Conservation (phyloP, 2,797 vertebrate genomes). For the Pangasius krempfi region DNA sequence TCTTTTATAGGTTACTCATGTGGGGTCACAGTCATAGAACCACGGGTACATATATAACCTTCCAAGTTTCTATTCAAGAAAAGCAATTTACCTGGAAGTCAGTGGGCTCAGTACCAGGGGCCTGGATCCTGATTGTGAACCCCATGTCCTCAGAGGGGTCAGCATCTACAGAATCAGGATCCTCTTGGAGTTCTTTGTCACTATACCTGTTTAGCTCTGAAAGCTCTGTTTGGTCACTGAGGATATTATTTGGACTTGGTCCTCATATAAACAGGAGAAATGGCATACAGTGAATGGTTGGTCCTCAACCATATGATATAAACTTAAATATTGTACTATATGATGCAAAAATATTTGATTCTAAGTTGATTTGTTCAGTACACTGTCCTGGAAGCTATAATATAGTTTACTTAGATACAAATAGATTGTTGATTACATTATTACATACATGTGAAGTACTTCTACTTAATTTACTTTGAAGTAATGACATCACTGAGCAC, state of each 20-base stretch:
- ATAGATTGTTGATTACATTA: neutral
- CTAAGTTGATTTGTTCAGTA: neutral
- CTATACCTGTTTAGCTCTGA: constrained; percentile 27
- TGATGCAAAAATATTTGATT: neutral
- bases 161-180: constrained; percentile 71
- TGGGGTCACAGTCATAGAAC: neutral
- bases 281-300: neutral
- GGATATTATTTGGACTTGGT: constrained; percentile 4
- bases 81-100: constrained; percentile 83
- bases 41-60: neutral
- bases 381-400: neutral
- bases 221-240: constrained; percentile 24
- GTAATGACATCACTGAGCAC: neutral
- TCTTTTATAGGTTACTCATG: neutral
- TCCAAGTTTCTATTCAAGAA: neutral
- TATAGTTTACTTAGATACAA: neutral
- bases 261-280: constrained; percentile 37
- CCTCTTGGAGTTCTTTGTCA: constrained; percentile 16
- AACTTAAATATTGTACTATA: neutral
- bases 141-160: constrained; percentile 84
- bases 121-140: constrained; percentile 87
- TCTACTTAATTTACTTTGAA: neutral
- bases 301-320: neutral
- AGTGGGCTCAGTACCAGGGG: constrained; percentile 84
- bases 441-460: neutral